Conservation (phyloP, 2,797 vertebrate species). For the Bucorvus abyssinicus region DNA sequence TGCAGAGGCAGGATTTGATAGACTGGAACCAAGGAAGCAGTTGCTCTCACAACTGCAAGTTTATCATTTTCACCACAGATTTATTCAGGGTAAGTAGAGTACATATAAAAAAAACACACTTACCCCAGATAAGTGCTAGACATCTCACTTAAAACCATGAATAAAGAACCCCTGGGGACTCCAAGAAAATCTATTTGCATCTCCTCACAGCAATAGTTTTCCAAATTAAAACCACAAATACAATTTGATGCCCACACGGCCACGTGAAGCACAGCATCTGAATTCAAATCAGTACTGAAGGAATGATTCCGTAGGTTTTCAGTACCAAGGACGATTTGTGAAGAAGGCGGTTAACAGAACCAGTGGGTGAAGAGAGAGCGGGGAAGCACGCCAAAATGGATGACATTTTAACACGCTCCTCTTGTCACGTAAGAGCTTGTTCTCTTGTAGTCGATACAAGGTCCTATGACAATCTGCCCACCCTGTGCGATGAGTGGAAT, state of each 20-base stretch:
- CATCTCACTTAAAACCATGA: slow-evolving; percentile 10
- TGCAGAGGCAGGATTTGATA: slow-evolving; percentile 46
- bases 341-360: slow-evolving; percentile 29
- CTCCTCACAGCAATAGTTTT: slow-evolving; percentile 14
- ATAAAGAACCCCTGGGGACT: slow-evolving; percentile 21
- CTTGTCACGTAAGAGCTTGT: not conserved
- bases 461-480: not conserved
- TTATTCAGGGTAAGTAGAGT: slow-evolving; percentile 50
- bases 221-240: slow-evolving; percentile 24
- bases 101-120: not conserved
- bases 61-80: slow-evolving; percentile 59
- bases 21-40: slow-evolving; percentile 44
- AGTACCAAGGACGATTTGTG: not conserved
- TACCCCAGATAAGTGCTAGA: slow-evolving; percentile 75
- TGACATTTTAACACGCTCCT: not conserved
- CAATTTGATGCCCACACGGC: not conserved
- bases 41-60: slow-evolving; percentile 37
- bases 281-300: slow-evolving; percentile 18
- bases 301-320: slow-evolving; percentile 29
- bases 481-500: not conserved
- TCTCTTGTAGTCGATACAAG: not conserved
- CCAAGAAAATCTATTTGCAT: slow-evolving; percentile 23
- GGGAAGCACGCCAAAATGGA: not conserved
- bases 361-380: not conserved
- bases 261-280: not conserved